A percentile compares a stretch with the other conserved stretches of the same genome.
Evolutionary conservation across 2,888 invertebrate species (phyloP).

Genomic region (Theristus sp.): DNA sequence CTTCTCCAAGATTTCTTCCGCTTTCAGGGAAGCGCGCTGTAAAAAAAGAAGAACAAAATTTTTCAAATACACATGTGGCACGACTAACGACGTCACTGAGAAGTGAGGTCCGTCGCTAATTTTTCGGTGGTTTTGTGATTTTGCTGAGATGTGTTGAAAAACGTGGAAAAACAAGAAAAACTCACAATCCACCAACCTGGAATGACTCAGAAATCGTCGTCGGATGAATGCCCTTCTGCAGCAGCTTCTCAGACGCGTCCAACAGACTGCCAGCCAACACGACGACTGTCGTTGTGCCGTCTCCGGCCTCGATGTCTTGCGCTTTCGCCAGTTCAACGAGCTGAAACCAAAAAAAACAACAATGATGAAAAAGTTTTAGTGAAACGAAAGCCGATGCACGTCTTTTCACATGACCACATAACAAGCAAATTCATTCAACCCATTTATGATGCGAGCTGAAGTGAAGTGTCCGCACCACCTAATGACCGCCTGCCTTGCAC

Average conservation of each 20-base stretch:
- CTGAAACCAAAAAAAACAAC: constrained; percentile 38
- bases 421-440: too few species aligned
- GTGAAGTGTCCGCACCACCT: too few species aligned
- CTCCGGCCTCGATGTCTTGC: constrained; percentile 92
- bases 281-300: constrained; percentile 96
- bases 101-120: too few species aligned
- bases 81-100: too few species aligned
- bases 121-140: too few species aligned
- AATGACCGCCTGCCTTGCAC: too few species aligned
- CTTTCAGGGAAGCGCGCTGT: constrained; percentile 46
- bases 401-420: too few species aligned
- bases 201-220: constrained; percentile 92
- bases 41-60: too few species aligned
- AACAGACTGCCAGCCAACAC: constrained; percentile 86
- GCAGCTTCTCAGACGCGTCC: constrained; percentile 75
- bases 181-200: constrained; percentile 62
- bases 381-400: constrained; percentile 2
- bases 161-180: too few species aligned
- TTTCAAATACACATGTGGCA: too few species aligned
- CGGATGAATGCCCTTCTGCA: constrained; percentile 79
- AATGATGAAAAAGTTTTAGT: neutral
- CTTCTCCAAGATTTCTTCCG: constrained; percentile 49
- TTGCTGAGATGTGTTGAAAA: too few species aligned
- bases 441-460: too few species aligned
- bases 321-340: constrained; percentile 92